These are phyloP conservation scores for Madoqua kirkii DNA, from an alignment of 2,113 vertebrate species.

Conservation along the genomic window DNA sequence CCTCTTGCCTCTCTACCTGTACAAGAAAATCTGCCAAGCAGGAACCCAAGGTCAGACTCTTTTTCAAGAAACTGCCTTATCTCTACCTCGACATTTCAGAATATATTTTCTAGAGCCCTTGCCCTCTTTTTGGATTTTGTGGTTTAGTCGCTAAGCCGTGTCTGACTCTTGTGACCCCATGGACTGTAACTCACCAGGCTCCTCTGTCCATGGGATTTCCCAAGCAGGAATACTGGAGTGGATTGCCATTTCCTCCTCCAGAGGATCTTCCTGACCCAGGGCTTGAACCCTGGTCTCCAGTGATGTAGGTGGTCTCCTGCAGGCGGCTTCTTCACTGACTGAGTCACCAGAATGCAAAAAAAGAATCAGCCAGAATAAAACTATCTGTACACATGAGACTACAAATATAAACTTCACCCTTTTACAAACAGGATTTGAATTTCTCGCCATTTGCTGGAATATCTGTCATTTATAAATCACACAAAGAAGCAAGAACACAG, in stretches of 20 bases:
- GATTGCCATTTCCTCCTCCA: background rate
- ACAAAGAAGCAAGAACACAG: too few relatives aligned
- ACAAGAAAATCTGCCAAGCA: background rate
- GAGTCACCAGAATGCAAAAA: background rate
- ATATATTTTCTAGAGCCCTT: background rate
- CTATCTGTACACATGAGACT: accelerated
- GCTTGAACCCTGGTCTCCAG: background rate
- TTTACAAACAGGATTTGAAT: background rate
- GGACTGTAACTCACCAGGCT: background rate
- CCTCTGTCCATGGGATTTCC: background rate
- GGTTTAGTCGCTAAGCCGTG: background rate
- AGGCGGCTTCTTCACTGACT: background rate
- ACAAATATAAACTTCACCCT: background rate
- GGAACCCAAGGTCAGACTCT: background rate
- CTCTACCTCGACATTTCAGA: background rate
- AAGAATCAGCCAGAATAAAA: background rate
- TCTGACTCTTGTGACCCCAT: background rate
- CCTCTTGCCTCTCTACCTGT: accelerated
- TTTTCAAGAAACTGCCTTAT: background rate
- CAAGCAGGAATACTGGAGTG: background rate
- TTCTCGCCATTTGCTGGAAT: too few relatives aligned
- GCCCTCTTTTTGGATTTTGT: background rate
- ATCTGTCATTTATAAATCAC: too few relatives aligned
- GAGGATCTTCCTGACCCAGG: background rate
- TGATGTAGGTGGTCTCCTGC: background rate